Conservation (phyloP, 2,113 vertebrate species). For the Ardeotis arabs region DNA sequence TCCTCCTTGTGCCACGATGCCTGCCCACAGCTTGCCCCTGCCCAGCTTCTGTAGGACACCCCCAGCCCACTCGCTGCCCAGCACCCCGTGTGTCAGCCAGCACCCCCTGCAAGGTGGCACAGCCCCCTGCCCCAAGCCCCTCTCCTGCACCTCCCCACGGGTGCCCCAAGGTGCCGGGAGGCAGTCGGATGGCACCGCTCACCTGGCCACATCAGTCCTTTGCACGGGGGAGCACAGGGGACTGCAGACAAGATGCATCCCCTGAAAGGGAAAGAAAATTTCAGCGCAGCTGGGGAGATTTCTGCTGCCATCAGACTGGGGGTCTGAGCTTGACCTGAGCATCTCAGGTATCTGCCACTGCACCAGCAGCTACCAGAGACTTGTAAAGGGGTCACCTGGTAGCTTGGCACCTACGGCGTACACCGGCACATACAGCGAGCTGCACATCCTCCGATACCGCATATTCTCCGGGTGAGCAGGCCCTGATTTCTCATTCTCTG, state of each 20-base stretch:
- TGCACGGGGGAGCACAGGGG: neutral
- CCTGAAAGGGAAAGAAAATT: neutral
- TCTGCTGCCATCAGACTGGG: neutral
- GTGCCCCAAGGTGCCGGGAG: neutral
- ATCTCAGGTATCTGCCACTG: neutral
- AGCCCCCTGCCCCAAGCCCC: neutral
- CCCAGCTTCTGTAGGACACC: no score
- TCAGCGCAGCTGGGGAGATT: neutral
- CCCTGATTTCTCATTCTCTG: neutral
- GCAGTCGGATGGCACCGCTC: fast-evolving
- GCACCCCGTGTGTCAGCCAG: no score
- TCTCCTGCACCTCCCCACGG: neutral
- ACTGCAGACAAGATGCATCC: neutral
- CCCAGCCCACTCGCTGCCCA: no score
- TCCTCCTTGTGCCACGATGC: no score
- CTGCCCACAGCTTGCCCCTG: no score
- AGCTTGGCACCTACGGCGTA: neutral
- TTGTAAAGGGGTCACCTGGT: neutral
- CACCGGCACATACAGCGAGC: neutral
- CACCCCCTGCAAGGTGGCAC: neutral
- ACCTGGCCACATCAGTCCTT: neutral
- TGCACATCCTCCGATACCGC: fast-evolving
- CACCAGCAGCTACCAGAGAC: neutral
- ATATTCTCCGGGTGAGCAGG: neutral
- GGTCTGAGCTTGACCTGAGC: neutral